Evolutionary conservation across 2,113 vertebrate genomes (phyloP).

Genomic region (Sylvietta virens): DNA sequence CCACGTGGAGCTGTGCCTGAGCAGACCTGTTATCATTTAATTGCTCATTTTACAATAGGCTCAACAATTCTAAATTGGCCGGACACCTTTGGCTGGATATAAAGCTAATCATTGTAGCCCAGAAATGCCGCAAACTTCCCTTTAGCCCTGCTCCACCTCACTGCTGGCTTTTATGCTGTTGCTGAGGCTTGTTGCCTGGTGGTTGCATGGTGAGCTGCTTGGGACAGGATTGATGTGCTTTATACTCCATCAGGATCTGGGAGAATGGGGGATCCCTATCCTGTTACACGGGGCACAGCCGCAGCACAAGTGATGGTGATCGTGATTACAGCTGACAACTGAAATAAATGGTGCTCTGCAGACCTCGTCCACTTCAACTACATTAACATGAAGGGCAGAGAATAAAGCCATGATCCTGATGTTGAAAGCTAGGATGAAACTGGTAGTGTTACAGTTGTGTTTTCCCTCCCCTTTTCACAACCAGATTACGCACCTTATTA

Average conservation of each 20-base stretch:
- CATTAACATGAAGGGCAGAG: not conserved
- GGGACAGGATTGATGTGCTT: not conserved
- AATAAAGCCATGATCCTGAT: not conserved
- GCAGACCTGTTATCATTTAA: not conserved
- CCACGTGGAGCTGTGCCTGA: not conserved
- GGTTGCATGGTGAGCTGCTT: not conserved
- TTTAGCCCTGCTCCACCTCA: not conserved
- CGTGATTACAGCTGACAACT: slow-evolving; percentile 5
- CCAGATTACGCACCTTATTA: not conserved
- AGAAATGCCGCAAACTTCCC: not conserved
- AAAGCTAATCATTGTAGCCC: not conserved
- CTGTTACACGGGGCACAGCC: not conserved
- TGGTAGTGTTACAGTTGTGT: not conserved
- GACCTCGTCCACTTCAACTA: not conserved
- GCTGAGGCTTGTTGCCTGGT: not conserved
- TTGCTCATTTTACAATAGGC: not conserved
- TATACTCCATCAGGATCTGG: not conserved
- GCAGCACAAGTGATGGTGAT: not conserved
- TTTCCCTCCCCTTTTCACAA: not conserved
- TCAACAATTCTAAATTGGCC: not conserved
- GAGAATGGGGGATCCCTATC: not conserved
- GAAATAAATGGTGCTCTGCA: not conserved
- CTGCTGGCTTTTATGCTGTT: not conserved
- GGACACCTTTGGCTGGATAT: not conserved
- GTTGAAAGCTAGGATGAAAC: not conserved